Evolutionary conservation across 2,888 invertebrate genomes (phyloP).

Genomic region (Rugalucina vietnamica): DNA sequence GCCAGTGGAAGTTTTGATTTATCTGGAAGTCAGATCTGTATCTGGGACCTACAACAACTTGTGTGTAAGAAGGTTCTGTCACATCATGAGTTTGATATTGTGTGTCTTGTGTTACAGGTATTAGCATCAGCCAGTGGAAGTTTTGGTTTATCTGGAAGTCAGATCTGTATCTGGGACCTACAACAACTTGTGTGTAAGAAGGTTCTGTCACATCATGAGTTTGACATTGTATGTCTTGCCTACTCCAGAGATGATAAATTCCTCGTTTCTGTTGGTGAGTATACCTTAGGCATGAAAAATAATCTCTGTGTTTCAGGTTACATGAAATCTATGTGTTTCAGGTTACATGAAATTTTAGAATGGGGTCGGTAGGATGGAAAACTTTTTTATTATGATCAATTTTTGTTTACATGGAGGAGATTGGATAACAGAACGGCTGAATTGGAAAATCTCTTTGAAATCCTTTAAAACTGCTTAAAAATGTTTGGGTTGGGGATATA

Average conservation of each 20-base stretch:
- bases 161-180: conserved; percentile 82
- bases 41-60: conserved; percentile 80
- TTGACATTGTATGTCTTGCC: conserved; percentile 78
- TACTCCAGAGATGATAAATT: conserved; percentile 82
- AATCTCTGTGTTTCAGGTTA: background rate
- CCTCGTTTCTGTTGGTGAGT: conserved; percentile 81
- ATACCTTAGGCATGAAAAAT: conserved; percentile 26
- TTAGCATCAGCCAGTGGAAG: conserved; percentile 82
- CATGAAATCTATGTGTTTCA: too few species aligned
- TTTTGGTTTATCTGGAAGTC: conserved; percentile 74
- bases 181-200: conserved; percentile 73
- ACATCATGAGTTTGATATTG: conserved; percentile 79
- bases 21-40: conserved; percentile 79
- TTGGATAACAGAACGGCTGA: too few species aligned
- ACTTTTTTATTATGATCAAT: too few species aligned
- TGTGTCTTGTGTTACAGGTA: conserved; percentile 78
- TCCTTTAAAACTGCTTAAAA: too few species aligned
- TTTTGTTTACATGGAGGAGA: too few species aligned
- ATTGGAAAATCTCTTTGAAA: too few species aligned
- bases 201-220: conserved; percentile 77
- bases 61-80: conserved; percentile 76
- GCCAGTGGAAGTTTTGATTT: conserved; percentile 79
- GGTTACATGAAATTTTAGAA: too few species aligned
- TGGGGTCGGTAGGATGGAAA: too few species aligned
- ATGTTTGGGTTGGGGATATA: too few species aligned